Conservation (phyloP, 1,140 invertebrate species). For the Nasonia vitripennis region DNA sequence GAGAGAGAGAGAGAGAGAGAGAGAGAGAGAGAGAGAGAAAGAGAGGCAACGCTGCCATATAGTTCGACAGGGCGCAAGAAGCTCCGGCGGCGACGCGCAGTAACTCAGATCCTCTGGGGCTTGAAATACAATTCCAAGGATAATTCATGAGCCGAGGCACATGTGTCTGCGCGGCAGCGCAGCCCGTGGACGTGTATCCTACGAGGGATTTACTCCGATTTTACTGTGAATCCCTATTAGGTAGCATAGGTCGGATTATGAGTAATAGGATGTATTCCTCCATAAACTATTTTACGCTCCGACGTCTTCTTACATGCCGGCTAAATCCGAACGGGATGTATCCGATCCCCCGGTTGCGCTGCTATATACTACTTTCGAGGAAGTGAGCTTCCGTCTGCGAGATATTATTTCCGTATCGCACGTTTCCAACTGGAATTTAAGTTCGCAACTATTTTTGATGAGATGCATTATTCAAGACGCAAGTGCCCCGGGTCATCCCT, state of each 20-base stretch:
- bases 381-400: too few species aligned
- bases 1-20: too few species aligned
- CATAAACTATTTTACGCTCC: slow-evolving; percentile 32
- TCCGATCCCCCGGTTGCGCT: neutral
- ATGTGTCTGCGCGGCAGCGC: neutral
- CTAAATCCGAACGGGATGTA: slow-evolving; percentile 4
- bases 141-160: slow-evolving; percentile 32
- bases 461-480: too few species aligned
- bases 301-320: slow-evolving; percentile 8
- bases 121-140: slow-evolving; percentile 22
- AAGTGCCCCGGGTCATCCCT: too few species aligned
- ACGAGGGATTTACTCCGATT: slow-evolving; percentile 26
- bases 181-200: neutral
- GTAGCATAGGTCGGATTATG: slow-evolving; percentile 23
- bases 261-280: slow-evolving; percentile 29
- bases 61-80: neutral
- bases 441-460: too few species aligned
- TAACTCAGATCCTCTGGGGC: slow-evolving; percentile 13
- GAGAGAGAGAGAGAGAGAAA: too few species aligned
- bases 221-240: slow-evolving; percentile 35
- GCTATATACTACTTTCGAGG: too few species aligned
- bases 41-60: neutral
- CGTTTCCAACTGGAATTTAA: too few species aligned
- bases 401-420: too few species aligned
- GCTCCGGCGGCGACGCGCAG: neutral